These are phyloP conservation scores for Xiphophorus couchianus DNA, from an alignment of 2,113 vertebrate species.

Conservation along the genomic window DNA sequence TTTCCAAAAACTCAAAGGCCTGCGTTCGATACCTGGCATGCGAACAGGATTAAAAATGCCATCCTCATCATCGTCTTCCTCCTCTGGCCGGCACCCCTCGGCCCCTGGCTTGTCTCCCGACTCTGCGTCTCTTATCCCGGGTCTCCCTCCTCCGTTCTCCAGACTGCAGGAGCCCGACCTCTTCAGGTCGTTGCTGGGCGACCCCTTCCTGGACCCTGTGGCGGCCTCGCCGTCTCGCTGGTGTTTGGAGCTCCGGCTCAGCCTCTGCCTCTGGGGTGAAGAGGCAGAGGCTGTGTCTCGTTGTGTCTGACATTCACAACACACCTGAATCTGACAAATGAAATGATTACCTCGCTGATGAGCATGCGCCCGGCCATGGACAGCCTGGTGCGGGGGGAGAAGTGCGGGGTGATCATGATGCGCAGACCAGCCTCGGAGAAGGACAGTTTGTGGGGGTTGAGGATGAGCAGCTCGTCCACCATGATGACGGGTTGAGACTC, in stretches of 20 bases:
- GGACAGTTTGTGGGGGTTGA: conserved; percentile 81
- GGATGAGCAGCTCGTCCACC: conserved; percentile 83
- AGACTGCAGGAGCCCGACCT: conserved; percentile 67
- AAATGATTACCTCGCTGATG: conserved; percentile 81
- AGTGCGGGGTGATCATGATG: conserved; percentile 84
- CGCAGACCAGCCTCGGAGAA: conserved; percentile 83
- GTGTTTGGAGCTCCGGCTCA: conserved; percentile 64
- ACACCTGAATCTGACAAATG: neutral
- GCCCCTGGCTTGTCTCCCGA: conserved; percentile 58
- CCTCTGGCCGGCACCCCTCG: conserved; percentile 55
- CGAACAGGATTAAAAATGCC: conserved; percentile 75
- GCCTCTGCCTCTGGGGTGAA: conserved; percentile 75
- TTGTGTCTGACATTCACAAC: neutral
- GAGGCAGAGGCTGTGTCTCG: neutral
- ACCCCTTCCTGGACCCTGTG: conserved; percentile 43
- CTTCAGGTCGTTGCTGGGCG: conserved; percentile 70
- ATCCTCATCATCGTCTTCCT: conserved; percentile 72
- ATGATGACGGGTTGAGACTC: conserved; percentile 77
- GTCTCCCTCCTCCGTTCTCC: conserved; percentile 74
- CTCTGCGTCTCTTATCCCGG: conserved; percentile 26
- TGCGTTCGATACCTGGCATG: conserved; percentile 72
- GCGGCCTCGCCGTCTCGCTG: conserved; percentile 52
- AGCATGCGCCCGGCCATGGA: conserved; percentile 83
- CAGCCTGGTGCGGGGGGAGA: conserved; percentile 83
- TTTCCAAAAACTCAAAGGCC: neutral